Percentiles rank a stretch among this genome's conserved stretches.
Evolutionary conservation across 2,113 vertebrate species (phyloP).

Genomic region (Zosterops pallidus): DNA sequence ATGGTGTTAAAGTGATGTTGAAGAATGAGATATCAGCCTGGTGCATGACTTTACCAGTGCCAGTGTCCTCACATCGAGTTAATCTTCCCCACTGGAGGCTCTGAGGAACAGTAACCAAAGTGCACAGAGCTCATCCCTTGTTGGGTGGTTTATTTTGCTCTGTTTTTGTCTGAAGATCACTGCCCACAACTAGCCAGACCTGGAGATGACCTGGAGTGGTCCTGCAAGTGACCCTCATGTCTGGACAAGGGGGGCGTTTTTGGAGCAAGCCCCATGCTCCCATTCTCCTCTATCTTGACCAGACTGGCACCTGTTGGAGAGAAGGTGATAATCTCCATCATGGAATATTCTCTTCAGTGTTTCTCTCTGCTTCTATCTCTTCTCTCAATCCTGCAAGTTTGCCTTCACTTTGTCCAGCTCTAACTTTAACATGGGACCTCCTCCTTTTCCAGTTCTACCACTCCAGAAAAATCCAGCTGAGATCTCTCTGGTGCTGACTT

Average conservation of each 20-base stretch:
- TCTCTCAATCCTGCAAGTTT: neutral
- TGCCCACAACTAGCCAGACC: neutral
- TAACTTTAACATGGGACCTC: neutral
- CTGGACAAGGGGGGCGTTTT: neutral
- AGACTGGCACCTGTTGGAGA: neutral
- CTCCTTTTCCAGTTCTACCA: neutral
- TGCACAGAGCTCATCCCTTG: neutral
- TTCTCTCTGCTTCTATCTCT: neutral
- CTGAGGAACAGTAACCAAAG: neutral
- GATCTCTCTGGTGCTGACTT: neutral
- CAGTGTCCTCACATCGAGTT: fast-evolving
- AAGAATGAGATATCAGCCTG: neutral
- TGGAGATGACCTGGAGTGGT: neutral
- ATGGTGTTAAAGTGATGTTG: fast-evolving
- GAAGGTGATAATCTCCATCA: fast-evolving
- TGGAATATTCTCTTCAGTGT: neutral
- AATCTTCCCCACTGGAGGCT: neutral
- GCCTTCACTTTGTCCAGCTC: neutral
- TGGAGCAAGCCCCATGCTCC: neutral
- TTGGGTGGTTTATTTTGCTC: neutral
- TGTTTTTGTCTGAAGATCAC: neutral
- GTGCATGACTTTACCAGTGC: neutral
- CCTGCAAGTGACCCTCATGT: neutral
- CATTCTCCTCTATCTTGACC: neutral
- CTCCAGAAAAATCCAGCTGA: neutral